Evolutionary conservation across 1,140 invertebrate species (phyloP).

Genomic region (Brachionus rubens): DNA sequence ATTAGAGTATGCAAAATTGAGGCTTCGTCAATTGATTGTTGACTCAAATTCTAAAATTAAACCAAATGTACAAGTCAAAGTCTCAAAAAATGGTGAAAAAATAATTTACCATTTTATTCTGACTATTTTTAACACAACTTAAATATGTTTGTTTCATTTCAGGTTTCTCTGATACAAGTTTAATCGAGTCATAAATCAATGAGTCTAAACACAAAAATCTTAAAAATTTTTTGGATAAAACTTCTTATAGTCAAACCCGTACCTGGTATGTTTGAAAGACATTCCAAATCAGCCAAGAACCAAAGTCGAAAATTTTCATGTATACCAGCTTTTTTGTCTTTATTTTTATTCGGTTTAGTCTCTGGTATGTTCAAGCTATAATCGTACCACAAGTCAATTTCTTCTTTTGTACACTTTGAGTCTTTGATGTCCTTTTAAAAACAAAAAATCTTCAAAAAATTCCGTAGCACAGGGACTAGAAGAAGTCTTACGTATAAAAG

Average conservation of each 20-base stretch:
- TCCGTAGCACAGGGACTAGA: neutral
- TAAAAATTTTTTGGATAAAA: no score
- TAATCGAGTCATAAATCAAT: conserved; percentile 1
- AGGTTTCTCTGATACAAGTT: neutral
- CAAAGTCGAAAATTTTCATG: conserved; percentile 40
- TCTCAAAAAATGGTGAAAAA: no score
- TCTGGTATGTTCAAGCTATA: conserved; percentile 30
- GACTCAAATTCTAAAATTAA: neutral
- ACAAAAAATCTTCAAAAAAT: neutral
- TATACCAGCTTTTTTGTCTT: neutral
- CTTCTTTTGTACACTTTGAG: conserved; percentile 1
- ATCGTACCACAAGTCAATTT: conserved; percentile 30
- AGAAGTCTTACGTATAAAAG: conserved; percentile 23
- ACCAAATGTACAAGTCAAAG: no score
- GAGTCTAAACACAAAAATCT: neutral
- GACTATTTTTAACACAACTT: neutral
- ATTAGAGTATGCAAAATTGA: conserved; percentile 7
- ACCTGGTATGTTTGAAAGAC: conserved; percentile 17
- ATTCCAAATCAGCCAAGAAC: conserved; percentile 6
- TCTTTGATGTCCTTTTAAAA: conserved; percentile 33
- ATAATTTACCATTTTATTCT: neutral
- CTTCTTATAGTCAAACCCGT: no score
- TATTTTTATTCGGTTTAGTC: neutral
- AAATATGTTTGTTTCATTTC: conserved; percentile 6
- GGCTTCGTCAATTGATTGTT: neutral